A percentile compares a stretch with the other conserved stretches of the same genome.
These are phyloP conservation scores for Spilosoma lubricipeda DNA, from an alignment of 2,888 invertebrate species.

Conservation along the genomic window DNA sequence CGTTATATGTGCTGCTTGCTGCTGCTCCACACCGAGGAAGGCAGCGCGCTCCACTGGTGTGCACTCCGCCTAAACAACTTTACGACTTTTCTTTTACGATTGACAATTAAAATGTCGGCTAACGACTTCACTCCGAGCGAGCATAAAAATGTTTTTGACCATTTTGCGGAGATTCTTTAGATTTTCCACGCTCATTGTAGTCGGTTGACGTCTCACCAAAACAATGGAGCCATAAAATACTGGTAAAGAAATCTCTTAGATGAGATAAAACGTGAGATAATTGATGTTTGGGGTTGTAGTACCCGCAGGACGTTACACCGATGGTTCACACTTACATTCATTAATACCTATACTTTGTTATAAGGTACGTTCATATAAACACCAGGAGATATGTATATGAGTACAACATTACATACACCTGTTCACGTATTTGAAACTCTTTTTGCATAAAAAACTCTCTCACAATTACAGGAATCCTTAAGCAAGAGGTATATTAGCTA, in stretches of 20 bases:
- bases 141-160: conserved; percentile 57
- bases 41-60: conserved; percentile 29
- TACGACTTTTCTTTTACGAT: conserved; percentile 64
- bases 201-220: conserved; percentile 28
- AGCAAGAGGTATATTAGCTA: no score
- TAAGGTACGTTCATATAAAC: background rate
- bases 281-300: conserved; percentile 16
- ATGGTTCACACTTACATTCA: background rate
- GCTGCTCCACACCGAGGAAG: conserved; percentile 28
- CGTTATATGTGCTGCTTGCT: conserved; percentile 49
- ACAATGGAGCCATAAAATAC: conserved; percentile 32
- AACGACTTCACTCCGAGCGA: conserved; percentile 57
- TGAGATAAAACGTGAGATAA: conserved; percentile 17
- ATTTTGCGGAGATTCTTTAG: conserved; percentile 40
- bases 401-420: background rate
- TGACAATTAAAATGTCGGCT: conserved; percentile 62
- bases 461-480: no score
- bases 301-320: conserved; percentile 5
- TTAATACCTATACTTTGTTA: background rate
- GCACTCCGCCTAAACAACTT: conserved; percentile 55
- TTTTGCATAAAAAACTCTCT: background rate
- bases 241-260: conserved; percentile 21
- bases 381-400: background rate
- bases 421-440: background rate
- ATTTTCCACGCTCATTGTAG: conserved; percentile 31